Conservation (phyloP, 2,113 vertebrate species). For the Pachypanchax playfairii region DNA sequence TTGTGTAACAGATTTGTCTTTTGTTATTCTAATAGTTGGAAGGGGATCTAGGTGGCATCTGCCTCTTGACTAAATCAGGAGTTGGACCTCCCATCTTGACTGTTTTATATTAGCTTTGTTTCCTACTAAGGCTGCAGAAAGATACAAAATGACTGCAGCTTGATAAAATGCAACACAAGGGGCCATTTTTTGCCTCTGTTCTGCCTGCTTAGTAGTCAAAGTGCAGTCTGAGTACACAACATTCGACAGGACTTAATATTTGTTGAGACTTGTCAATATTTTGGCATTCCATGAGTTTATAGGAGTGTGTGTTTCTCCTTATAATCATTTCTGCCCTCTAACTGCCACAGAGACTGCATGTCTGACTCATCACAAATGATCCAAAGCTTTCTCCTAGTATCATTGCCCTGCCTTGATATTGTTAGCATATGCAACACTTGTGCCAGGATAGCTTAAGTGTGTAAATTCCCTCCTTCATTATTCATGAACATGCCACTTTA, state of each 20-base stretch:
- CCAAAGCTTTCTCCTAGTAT: slow-evolving; percentile 20
- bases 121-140: slow-evolving; percentile 14
- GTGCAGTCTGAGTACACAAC: background rate
- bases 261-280: slow-evolving; percentile 35
- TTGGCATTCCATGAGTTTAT: slow-evolving; percentile 31
- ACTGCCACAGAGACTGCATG: slow-evolving; percentile 51
- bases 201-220: slow-evolving; percentile 18
- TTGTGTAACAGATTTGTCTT: slow-evolving; percentile 62
- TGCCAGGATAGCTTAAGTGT: slow-evolving; percentile 27
- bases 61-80: slow-evolving; percentile 31
- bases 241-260: slow-evolving; percentile 26
- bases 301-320: slow-evolving; percentile 43
- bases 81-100: slow-evolving; percentile 36
- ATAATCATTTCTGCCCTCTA: slow-evolving; percentile 62
- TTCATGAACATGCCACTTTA: slow-evolving; percentile 37
- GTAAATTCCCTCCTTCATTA: slow-evolving; percentile 38
- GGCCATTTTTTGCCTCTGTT: slow-evolving; percentile 1
- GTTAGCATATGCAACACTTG: slow-evolving; percentile 23
- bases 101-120: slow-evolving; percentile 26
- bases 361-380: slow-evolving; percentile 70
- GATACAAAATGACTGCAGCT: slow-evolving; percentile 6
- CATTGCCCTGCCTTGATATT: slow-evolving; percentile 38
- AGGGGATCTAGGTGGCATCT: slow-evolving; percentile 56
- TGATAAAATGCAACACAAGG: background rate
- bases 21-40: slow-evolving; percentile 63